These are phyloP conservation scores for Uria aalge DNA, from an alignment of 2,113 vertebrate genomes.

Conservation along the genomic window DNA sequence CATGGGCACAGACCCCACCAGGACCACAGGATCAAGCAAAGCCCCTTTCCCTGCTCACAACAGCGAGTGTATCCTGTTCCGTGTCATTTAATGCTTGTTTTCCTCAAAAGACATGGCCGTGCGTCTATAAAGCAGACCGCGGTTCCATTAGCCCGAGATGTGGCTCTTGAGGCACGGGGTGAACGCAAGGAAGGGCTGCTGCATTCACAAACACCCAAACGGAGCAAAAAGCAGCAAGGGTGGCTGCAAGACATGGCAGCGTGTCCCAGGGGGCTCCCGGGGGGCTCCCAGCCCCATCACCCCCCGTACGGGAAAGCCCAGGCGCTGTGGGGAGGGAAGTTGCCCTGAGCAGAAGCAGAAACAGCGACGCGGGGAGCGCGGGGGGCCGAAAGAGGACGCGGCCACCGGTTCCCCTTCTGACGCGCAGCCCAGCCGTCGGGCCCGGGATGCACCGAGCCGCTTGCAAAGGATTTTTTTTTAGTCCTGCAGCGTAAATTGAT, in stretches of 20 bases:
- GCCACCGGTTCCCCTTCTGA: background rate
- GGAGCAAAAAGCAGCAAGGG: background rate
- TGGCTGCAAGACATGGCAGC: fast-evolving
- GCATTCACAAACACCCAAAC: background rate
- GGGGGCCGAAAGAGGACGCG: background rate
- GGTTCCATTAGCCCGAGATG: fast-evolving
- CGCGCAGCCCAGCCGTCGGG: background rate
- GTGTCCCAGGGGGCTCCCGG: fast-evolving
- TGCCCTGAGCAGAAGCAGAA: background rate
- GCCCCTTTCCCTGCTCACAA: background rate
- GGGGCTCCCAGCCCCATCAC: background rate
- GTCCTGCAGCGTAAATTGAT: fast-evolving
- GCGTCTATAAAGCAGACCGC: background rate
- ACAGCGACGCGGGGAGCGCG: fast-evolving
- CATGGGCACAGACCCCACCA: background rate
- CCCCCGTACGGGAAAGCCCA: background rate
- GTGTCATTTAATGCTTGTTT: background rate
- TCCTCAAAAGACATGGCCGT: background rate
- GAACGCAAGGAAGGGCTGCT: too few relatives aligned
- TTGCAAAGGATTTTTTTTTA: background rate
- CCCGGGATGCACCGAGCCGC: background rate
- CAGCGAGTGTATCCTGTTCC: fast-evolving
- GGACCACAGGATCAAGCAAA: background rate
- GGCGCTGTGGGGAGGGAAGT: background rate
- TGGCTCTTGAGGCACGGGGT: fast-evolving